A percentile compares a stretch with the other conserved stretches of the same genome.
Evolutionary conservation across 2,888 invertebrate species (phyloP).

Genomic region (Oligia latruncula): DNA sequence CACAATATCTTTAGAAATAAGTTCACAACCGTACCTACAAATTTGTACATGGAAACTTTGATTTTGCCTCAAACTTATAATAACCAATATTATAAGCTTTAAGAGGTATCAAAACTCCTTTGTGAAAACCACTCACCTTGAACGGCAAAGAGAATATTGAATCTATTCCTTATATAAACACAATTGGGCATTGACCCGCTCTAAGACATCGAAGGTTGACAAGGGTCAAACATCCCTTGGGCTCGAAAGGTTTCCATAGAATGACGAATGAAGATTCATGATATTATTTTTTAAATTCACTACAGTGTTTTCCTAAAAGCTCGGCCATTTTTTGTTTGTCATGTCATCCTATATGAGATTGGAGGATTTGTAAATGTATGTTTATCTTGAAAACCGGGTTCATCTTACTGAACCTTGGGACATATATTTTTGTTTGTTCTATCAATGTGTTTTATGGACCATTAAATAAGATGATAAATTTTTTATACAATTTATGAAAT

Average conservation of each 20-base stretch:
- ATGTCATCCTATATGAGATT: conserved; percentile 30
- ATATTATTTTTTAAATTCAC: conserved; percentile 48
- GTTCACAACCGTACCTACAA: neutral
- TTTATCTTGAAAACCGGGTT: neutral
- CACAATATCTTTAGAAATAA: neutral
- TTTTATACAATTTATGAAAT: neutral
- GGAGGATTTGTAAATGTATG: neutral
- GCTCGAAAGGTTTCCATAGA: conserved; percentile 39
- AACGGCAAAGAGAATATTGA: conserved; percentile 51
- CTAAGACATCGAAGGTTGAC: conserved; percentile 60
- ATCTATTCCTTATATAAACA: conserved; percentile 61
- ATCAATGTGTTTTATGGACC: neutral
- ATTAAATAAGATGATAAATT: neutral
- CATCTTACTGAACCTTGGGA: neutral
- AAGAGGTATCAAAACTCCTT: neutral
- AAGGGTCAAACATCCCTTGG: conserved; percentile 64
- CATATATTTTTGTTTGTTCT: neutral
- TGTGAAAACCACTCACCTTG: conserved; percentile 15
- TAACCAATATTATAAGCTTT: neutral
- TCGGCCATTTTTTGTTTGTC: conserved; percentile 30
- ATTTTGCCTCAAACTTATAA: neutral
- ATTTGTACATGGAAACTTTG: neutral
- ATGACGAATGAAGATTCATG: conserved; percentile 60
- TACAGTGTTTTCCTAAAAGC: conserved; percentile 32
- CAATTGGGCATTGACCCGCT: conserved; percentile 55